Evolutionary conservation across 37 sponge, comb jelly and placozoan species (phyloP), one percentile per base, ranked within the genome.

Genomic region (Chondrilla cf. caribensis): DNA sequence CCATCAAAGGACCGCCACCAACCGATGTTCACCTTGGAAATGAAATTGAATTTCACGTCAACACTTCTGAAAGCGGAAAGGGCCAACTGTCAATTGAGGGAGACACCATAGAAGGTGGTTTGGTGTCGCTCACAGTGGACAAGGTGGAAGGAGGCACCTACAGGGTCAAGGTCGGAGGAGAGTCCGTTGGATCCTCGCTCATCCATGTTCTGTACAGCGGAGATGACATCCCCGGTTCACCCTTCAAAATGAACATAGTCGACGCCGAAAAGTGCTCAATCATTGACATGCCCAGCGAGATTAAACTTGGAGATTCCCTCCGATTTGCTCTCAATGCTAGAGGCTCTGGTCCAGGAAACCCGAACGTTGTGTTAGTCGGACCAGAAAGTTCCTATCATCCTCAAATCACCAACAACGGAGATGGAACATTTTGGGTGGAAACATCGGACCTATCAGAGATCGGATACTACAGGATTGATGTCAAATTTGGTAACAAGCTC

Each of bases 401-500:
- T 8, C 25, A 62, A 28, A 73, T 73, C 24, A 40, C 41, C 0
- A 43, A 73, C 76, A 39, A 73, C 44, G 41, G 36, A 2, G 44
- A 73, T 39, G 76, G 76, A 22, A 73, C 76, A 25, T 73, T 39
- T 24, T 42, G 41, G 76, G 76, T 73, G 11, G 76, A 73, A 73
- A 39, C 36, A 43, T n/a, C 18, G 2, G 41, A 8, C 18, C 24
- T 73, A n/a, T 40, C 58, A 8, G 47, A 75, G 22, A 33, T 89
- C 0, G 89, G 93, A 19, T 64, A 71, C 6, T 75, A 82, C 25
- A 40, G 36, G 26, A 59, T 88, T 5, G 84, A 85, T 38, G 54
- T 92, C 9, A 71, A 54, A n/a, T 92, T 58, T 47, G 89, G 87
- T 0, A 84, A 80, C 0, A 41, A 60, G 43, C 38, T 58, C 39